phyloP scores from a whole-genome alignment of 2,888 invertebrate genomes.

The Ceratothoa steindachneri region DNA sequence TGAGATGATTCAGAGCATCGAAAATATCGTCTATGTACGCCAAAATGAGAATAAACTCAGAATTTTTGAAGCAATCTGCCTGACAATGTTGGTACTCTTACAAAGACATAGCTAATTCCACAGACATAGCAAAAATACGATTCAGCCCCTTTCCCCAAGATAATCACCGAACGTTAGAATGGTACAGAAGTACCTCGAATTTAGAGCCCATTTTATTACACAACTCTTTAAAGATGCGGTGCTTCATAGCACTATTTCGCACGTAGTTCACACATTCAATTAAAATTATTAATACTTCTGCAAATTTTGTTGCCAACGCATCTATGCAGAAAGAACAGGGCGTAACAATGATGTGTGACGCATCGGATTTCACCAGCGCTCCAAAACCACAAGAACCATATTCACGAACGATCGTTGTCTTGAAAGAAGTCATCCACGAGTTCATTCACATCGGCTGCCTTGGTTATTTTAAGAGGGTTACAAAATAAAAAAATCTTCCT shows the following conservation, averaged over 20 bases:
- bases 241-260: conserved; percentile 31
- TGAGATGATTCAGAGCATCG: conserved; percentile 25
- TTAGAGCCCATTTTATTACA: conserved; percentile 31
- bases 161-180: conserved; percentile 32
- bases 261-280: conserved; percentile 25
- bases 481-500: conserved; percentile 22
- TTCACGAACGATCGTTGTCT: conserved; percentile 25
- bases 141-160: conserved; percentile 29
- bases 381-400: conserved; percentile 24
- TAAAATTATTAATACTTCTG: conserved; percentile 30
- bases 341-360: conserved; percentile 17
- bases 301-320: too few species aligned
- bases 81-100: conserved; percentile 28
- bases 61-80: conserved; percentile 39
- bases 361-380: conserved; percentile 12
- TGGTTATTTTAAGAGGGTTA: conserved; percentile 21
- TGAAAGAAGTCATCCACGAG: conserved; percentile 31
- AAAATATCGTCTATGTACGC: conserved; percentile 27
- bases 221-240: conserved; percentile 29
- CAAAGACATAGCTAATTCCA: conserved; percentile 31
- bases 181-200: conserved; percentile 28
- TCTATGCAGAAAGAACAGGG: conserved; percentile 12
- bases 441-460: conserved; percentile 30
- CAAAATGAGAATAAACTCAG: too few species aligned
- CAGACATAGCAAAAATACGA: conserved; percentile 25